phyloP scores from a whole-genome alignment of 2,888 invertebrate genomes.

The Andrena praecox region DNA sequence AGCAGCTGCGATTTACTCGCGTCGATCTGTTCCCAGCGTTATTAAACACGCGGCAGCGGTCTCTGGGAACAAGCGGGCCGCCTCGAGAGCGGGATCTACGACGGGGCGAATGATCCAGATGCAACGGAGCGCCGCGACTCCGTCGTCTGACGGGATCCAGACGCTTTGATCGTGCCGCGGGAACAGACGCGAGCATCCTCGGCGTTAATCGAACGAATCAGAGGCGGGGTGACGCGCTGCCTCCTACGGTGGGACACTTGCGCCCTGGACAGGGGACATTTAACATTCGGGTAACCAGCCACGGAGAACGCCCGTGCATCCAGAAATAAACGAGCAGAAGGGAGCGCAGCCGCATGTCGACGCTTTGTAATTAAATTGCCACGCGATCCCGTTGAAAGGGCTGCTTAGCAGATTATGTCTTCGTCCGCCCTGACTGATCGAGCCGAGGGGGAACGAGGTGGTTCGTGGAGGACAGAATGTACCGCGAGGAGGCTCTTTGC shows the following conservation, averaged over 20 bases:
- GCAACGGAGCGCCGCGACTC: conserved; percentile 11
- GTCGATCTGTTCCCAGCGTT: conserved; percentile 44
- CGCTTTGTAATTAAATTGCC: conserved; percentile 29
- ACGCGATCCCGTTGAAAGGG: conserved; percentile 3
- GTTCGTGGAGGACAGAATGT: no score
- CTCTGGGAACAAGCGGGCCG: conserved; percentile 24
- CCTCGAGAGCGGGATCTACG: conserved; percentile 16
- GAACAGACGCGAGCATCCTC: conserved; percentile 32
- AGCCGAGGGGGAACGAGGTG: no score
- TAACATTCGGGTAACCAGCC: conserved; percentile 54
- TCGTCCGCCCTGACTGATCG: neutral
- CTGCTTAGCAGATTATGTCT: neutral
- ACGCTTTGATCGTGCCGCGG: conserved; percentile 53
- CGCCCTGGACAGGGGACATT: conserved; percentile 36
- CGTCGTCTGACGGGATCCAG: conserved; percentile 7
- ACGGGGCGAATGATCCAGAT: conserved; percentile 32
- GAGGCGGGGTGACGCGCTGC: neutral
- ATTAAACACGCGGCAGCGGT: conserved; percentile 29
- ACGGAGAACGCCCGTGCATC: neutral
- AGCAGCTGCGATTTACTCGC: conserved; percentile 33
- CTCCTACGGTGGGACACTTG: conserved; percentile 20
- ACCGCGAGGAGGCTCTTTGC: no score
- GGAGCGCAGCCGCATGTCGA: conserved; percentile 9
- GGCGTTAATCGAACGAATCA: conserved; percentile 61
- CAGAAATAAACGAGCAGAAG: conserved; percentile 39